Conservation (phyloP, 2,113 vertebrate genomes). For the Prochilodus magdalenae region DNA sequence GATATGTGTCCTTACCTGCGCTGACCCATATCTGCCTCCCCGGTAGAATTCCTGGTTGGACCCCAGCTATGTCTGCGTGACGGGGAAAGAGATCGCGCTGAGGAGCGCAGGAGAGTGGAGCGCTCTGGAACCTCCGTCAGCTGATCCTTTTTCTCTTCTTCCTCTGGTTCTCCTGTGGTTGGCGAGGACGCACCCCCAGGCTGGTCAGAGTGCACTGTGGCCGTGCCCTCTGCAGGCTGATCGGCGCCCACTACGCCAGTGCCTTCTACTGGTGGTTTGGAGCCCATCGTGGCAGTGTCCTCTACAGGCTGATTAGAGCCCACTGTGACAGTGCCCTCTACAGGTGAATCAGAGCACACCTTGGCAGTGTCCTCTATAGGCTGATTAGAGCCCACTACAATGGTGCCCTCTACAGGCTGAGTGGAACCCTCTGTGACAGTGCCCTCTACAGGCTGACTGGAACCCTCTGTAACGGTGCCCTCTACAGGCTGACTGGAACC, state of each 20-base stretch:
- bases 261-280: too few species aligned
- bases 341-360: neutral
- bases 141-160: slow-evolving; percentile 86
- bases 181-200: slow-evolving; percentile 38
- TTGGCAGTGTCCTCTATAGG: neutral
- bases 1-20: slow-evolving; percentile 78
- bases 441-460: too few species aligned
- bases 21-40: slow-evolving; percentile 79
- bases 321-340: neutral
- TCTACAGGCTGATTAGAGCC: neutral
- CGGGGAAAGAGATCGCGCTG: slow-evolving; percentile 83
- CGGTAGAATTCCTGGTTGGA: slow-evolving; percentile 78
- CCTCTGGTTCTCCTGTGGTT: slow-evolving; percentile 43
- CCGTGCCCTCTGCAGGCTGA: too few species aligned
- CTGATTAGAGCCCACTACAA: too few species aligned
- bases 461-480: too few species aligned
- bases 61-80: slow-evolving; percentile 93
- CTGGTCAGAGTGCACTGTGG: neutral
- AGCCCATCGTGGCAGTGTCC: too few species aligned
- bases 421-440: too few species aligned
- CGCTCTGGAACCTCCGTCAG: slow-evolving; percentile 77
- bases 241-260: too few species aligned
- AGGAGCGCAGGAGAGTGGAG: slow-evolving; percentile 68
- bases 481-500: too few species aligned
- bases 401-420: too few species aligned